Conservation (phyloP, 2,888 invertebrate species). For the Leuctra nigra region DNA sequence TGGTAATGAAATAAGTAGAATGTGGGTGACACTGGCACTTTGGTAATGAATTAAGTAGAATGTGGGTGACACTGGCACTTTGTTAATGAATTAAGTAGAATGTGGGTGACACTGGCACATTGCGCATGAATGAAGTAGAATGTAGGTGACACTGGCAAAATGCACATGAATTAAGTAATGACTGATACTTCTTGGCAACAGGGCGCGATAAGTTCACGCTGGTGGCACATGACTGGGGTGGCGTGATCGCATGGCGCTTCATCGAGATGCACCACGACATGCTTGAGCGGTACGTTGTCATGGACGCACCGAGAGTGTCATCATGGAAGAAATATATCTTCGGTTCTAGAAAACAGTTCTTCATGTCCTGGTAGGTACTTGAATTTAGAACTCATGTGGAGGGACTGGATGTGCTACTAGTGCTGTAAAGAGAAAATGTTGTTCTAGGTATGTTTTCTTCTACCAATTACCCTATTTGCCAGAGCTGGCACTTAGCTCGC, state of each 20-base stretch:
- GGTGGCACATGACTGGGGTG: constrained; percentile 65
- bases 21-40: too few relatives aligned
- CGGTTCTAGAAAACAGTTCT: constrained; percentile 41
- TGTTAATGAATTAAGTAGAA: too few relatives aligned
- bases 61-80: too few relatives aligned
- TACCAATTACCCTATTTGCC: constrained; percentile 49
- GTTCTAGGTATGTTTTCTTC: constrained; percentile 51
- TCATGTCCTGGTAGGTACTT: constrained; percentile 44
- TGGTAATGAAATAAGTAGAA: too few relatives aligned
- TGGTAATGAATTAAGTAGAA: too few relatives aligned
- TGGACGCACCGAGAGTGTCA: constrained; percentile 47
- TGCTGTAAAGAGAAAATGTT: too few relatives aligned
- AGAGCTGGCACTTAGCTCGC: constrained; percentile 45
- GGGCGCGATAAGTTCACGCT: constrained; percentile 49
- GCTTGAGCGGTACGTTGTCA: constrained; percentile 47
- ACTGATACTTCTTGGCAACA: too few relatives aligned
- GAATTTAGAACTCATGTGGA: too few relatives aligned
- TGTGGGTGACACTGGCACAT: too few relatives aligned
- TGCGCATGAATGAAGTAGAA: too few relatives aligned
- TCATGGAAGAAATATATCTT: constrained; percentile 43
- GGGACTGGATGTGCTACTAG: neutral
- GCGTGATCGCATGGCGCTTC: constrained; percentile 49
- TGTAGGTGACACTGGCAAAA: too few relatives aligned
- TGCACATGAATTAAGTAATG: too few relatives aligned
- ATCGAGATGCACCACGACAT: constrained; percentile 48